These are phyloP conservation scores for Podargus strigoides DNA, from an alignment of 2,797 vertebrate genomes.

Conservation along the genomic window DNA sequence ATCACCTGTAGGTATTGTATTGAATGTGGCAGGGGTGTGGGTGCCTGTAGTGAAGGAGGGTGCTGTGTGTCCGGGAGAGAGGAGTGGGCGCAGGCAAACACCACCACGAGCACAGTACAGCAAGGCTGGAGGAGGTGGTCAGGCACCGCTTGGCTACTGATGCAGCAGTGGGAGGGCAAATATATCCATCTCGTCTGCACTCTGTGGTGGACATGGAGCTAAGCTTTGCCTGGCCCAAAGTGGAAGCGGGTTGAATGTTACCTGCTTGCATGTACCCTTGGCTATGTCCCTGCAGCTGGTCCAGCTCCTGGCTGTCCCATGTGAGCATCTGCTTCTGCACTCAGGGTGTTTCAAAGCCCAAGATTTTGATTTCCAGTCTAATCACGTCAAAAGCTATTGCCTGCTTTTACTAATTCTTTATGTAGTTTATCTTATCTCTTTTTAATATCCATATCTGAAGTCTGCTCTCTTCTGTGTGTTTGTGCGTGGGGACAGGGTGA, in stretches of 20 bases:
- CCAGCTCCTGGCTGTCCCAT: not conserved
- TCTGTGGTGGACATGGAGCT: not conserved
- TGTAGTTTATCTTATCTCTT: slow-evolving; percentile 26
- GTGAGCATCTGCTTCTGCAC: not conserved
- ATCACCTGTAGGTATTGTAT: not conserved
- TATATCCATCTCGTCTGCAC: not conserved
- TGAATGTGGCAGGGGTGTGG: rapidly evolving
- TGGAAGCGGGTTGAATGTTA: not conserved
- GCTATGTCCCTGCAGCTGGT: not conserved
- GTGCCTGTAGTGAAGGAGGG: too few species aligned
- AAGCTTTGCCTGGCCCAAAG: not conserved
- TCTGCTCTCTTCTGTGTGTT: not conserved
- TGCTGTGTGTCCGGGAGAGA: rapidly evolving
- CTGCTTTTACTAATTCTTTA: not conserved
- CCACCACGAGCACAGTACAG: rapidly evolving
- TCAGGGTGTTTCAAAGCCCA: not conserved
- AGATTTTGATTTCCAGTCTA: not conserved
- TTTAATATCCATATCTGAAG: not conserved
- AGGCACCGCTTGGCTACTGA: rapidly evolving
- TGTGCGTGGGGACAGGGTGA: not conserved
- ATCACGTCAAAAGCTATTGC: not conserved
- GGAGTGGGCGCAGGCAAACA: rapidly evolving
- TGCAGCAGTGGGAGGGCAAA: not conserved
- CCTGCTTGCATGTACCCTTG: not conserved
- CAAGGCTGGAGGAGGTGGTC: not conserved